Percentiles rank a stretch among this genome's conserved stretches.
Evolutionary conservation across 1,140 invertebrate species (phyloP).

Genomic region (Atopsyche davidsoni): DNA sequence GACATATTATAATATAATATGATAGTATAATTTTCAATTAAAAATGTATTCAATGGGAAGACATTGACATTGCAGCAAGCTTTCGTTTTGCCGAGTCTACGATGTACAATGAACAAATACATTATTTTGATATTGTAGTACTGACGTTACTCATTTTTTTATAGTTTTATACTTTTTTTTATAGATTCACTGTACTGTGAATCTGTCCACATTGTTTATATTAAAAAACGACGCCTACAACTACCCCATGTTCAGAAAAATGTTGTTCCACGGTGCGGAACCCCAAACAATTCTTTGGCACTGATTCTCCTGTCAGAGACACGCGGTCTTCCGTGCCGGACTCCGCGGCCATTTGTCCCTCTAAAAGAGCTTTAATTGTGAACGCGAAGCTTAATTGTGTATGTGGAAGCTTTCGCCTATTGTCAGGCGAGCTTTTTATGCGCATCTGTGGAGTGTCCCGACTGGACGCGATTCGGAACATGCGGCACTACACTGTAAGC

Average conservation of each 20-base stretch:
- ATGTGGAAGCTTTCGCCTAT: not conserved
- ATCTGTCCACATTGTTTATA: not conserved
- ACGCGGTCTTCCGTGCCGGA: slow-evolving; percentile 3
- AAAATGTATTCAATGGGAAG: not conserved
- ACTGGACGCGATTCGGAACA: slow-evolving; percentile 4
- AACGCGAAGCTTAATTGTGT: slow-evolving; percentile 1
- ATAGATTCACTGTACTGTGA: not conserved
- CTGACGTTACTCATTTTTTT: not conserved
- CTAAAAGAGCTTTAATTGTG: not conserved
- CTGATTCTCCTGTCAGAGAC: slow-evolving; percentile 11
- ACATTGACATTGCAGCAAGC: not conserved
- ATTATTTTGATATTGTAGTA: slow-evolving; percentile 1
- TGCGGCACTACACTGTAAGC: slow-evolving; percentile 12
- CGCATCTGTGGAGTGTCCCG: not conserved
- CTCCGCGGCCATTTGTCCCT: slow-evolving; percentile 1
- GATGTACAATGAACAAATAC: not conserved
- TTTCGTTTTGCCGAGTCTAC: not conserved
- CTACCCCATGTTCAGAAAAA: not conserved
- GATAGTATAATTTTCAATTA: not conserved
- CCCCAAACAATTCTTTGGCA: not conserved
- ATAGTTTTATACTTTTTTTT: not conserved
- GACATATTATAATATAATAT: not conserved
- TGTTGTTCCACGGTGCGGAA: not conserved
- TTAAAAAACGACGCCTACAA: not conserved
- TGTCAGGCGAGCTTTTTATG: slow-evolving; percentile 7